phyloP scores from a whole-genome alignment of 2,888 invertebrate species.

The Uloborus plumipes region DNA sequence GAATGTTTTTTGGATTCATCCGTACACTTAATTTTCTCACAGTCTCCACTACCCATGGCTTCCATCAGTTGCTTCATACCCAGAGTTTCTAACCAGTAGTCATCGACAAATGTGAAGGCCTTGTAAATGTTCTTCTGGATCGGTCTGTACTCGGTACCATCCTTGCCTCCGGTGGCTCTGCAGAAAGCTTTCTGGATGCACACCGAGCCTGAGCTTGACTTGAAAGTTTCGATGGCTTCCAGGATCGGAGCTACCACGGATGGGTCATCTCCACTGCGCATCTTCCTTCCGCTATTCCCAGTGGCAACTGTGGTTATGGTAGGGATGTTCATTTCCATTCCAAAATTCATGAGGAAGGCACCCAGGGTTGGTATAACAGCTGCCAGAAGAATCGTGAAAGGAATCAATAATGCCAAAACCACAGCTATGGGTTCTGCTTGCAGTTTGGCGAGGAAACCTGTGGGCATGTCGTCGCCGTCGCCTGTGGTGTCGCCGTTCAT shows the following conservation, averaged over 20 bases:
- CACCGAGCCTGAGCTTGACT: background rate
- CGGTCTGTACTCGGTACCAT: slow-evolving; percentile 23
- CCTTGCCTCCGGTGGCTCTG: slow-evolving; percentile 16
- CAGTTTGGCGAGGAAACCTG: slow-evolving; percentile 40
- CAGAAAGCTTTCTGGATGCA: slow-evolving; percentile 44
- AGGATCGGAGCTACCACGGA: slow-evolving; percentile 17
- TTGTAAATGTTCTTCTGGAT: slow-evolving; percentile 34
- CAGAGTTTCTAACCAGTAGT: slow-evolving; percentile 32
- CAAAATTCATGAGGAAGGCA: slow-evolving; percentile 7
- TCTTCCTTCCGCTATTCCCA: background rate
- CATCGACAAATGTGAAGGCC: slow-evolving; percentile 25
- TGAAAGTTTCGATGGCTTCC: slow-evolving; percentile 32
- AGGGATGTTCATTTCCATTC: background rate
- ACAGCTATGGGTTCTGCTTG: slow-evolving; percentile 21
- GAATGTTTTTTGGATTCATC: background rate
- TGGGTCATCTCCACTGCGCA: slow-evolving; percentile 1
- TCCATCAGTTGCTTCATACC: slow-evolving; percentile 41
- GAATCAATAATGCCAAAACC: slow-evolving; percentile 21
- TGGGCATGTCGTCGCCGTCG: slow-evolving; percentile 2
- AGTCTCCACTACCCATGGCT: slow-evolving; percentile 36
- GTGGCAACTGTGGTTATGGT: slow-evolving; percentile 30
- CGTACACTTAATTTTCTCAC: slow-evolving; percentile 27
- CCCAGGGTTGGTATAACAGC: slow-evolving; percentile 38
- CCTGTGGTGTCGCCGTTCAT: background rate
- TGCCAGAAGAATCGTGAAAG: slow-evolving; percentile 30